Evolutionary conservation across 2,888 invertebrate genomes (phyloP).

Genomic region (Mamestra brassicae): DNA sequence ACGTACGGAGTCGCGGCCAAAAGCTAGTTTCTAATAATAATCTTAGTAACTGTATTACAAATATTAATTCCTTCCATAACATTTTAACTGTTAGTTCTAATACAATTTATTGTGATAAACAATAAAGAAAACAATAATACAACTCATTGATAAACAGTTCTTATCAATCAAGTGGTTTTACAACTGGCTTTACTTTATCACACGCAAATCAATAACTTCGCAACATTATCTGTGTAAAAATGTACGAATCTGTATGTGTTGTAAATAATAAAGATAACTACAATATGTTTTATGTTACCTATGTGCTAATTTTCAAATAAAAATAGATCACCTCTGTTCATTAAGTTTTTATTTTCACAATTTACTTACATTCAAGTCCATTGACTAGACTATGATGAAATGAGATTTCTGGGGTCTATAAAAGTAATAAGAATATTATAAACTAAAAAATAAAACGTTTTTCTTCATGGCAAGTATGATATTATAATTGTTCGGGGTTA

Average conservation of each 20-base stretch:
- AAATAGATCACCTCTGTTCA: constrained; percentile 65
- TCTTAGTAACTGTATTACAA: not conserved
- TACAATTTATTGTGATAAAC: not conserved
- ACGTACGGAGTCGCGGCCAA: too few relatives aligned
- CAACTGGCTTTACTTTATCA: constrained; percentile 21
- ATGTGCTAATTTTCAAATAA: constrained; percentile 55
- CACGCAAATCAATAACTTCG: constrained; percentile 22
- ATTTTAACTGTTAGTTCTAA: not conserved
- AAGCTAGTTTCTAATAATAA: too few relatives aligned
- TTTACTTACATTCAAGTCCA: constrained; percentile 76
- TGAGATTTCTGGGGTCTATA: constrained; percentile 69
- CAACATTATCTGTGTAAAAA: not conserved
- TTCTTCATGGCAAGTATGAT: constrained; percentile 76
- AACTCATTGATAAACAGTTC: constrained; percentile 6
- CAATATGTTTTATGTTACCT: not conserved
- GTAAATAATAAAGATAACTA: constrained; percentile 26
- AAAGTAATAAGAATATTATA: constrained; percentile 43
- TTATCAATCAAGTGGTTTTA: constrained; percentile 30
- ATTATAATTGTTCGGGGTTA: constrained; percentile 70
- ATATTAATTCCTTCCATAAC: not conserved
- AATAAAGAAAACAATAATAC: constrained; percentile 2
- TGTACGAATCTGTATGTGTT: constrained; percentile 19
- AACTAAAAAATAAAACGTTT: constrained; percentile 69
- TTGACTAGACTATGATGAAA: constrained; percentile 77
- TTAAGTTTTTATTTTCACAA: constrained; percentile 73